Evolutionary conservation across 2,888 invertebrate species (phyloP), one percentile per base, ranked within the genome.

Genomic region (Campopleginae sp.): DNA sequence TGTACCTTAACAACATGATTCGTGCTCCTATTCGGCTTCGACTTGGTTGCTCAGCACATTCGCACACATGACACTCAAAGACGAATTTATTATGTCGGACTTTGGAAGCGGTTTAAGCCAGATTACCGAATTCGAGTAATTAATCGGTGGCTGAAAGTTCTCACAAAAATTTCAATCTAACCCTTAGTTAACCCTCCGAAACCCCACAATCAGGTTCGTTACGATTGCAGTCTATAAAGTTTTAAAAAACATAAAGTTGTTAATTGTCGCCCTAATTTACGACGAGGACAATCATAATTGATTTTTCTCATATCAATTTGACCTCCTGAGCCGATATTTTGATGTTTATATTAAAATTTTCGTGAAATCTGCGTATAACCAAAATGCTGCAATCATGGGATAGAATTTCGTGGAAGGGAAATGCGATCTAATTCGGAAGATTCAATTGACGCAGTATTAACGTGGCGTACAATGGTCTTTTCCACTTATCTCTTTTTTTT

Each of bases 81-180:
- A n/a, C 70, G 33, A 48, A 48, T 33, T 71, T 27, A 17, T 31
- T 5, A 42, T 58, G 23, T 19, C 19, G 1, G 72, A 54, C 72
- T 74, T 74, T 61, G 61, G 27, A 74, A 65, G 65, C 48, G 27
- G 75, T 76, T 76, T 27, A 7, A 76, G 23, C 63, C 46, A 42
- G 75, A 63, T 76, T 19, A 61, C 14, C 38, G 4, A 46, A 48
- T 48, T 48, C 12, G 23, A 19, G 48, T 31, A 48, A 48, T 46
- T 65, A 65, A 4, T 76, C 19, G 7, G 8, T 44, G 10, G 17
- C 27, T 31, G 27, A 0, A n/a, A 14, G 8, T 38, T 65, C 48
- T 17, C 23, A 48, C n/a, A 48, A 17, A 48, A 23, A 46, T 61
- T 65, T 17, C 8, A 46, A 19, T 17, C n/a, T 38, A 58, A 61